Conservation (phyloP, 1,140 invertebrate genomes). For the Hetaerina americana region DNA sequence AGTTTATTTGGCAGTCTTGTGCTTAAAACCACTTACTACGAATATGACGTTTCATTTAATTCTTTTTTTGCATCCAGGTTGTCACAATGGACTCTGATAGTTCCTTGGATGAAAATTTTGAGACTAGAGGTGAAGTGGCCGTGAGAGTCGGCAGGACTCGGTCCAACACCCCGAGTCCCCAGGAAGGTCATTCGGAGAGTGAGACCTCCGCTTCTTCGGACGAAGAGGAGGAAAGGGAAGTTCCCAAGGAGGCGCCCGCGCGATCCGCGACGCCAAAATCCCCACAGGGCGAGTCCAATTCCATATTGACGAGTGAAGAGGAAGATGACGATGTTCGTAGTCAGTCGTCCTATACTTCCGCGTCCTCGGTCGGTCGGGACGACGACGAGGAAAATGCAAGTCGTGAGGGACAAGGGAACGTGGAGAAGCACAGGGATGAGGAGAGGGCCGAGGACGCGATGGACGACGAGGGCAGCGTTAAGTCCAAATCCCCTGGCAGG, state of each 20-base stretch:
- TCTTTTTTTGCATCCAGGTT: constrained; percentile 4
- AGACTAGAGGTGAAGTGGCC: constrained; percentile 6
- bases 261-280: not conserved
- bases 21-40: not conserved
- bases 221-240: not conserved
- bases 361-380: no score
- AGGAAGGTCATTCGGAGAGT: not conserved
- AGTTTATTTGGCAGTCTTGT: not conserved
- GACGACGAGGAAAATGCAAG: no score
- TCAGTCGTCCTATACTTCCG: not conserved
- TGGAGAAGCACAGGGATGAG: no score
- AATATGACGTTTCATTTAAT: not conserved
- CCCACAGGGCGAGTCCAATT: not conserved
- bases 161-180: not conserved
- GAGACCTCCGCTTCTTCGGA: not conserved
- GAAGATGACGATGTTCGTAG: constrained; percentile 2
- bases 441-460: no score
- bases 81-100: constrained; percentile 13
- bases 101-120: constrained; percentile 14
- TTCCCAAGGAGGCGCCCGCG: no score
- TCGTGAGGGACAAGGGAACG: no score
- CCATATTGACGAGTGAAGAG: not conserved
- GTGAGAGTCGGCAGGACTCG: not conserved
- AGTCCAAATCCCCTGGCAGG: no score
- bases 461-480: no score